Base-by-base conservation (phyloP, 2,797 vertebrate species). In the Pipistrellus kuhlii region DNA sequence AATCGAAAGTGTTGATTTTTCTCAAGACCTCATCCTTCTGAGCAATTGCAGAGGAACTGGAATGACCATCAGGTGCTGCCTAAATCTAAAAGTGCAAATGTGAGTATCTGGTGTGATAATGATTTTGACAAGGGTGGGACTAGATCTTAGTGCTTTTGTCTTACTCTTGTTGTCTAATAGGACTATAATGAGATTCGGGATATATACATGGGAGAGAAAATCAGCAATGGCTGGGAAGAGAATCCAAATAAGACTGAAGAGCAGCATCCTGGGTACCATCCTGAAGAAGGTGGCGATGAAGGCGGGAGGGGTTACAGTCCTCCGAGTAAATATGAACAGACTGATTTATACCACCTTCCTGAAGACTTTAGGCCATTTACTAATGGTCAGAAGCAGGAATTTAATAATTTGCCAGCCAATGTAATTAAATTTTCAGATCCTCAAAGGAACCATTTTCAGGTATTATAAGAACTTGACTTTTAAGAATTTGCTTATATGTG, bases 361-460 rank as follows among this genome's bases (percentile, higher is more conserved):
- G 97, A 98, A 96, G 98, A 98, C 94, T 99, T 98, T 92, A 98
- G 98, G 51, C 98, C 97, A 0, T 98, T 97, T 86, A 97, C 97
- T 25, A 98, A 95, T 88, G 97, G 96, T 91, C 95, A 96, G 77
- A 97, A 96, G 89, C 96, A 98, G 90, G 97, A 98, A 41, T 98
- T 98, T 87, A 97, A 55, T 94, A 97, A 94, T 17, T 98, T 97
- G 11, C 98, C 97, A 90, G 90, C 41, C 87, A 97, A 98, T 95
- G 93, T 97, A 72, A 73, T 98, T 89, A 96, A 83, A 69, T 97
- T 98, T 85, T 96, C 98, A 62, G 97, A 98, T 93, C 76, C 96
- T 86, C 85, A 97, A 13, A 98, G 98, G 68, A 98, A 98, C 57
- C 97, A 98, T 92, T 98, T 98, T 97, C 98, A 99, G 98, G 99